Conservation (phyloP, 2,888 invertebrate genomes). For the Ellobium chinense region DNA sequence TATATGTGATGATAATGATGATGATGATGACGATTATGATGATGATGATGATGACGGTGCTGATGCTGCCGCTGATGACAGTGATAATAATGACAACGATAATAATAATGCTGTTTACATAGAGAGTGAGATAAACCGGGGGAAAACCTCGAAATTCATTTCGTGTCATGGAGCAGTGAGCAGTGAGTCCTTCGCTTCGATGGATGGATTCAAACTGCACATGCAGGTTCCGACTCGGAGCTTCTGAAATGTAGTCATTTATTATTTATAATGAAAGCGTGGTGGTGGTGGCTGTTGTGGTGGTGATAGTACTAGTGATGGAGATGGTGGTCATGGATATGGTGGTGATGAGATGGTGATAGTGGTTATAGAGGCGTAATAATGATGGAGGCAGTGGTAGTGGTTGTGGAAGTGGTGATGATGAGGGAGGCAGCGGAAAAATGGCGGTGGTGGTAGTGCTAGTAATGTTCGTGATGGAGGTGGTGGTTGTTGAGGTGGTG, state of each 20-base stretch:
- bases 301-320: neutral
- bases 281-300: too few species aligned
- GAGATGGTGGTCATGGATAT: neutral
- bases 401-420: neutral
- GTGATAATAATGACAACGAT: neutral
- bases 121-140: neutral
- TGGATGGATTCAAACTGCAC: too few species aligned
- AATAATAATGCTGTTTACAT: neutral
- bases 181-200: too few species aligned
- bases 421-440: too few species aligned
- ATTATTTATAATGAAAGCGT: neutral
- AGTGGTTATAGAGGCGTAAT: too few species aligned
- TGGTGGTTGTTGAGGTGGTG: constrained; percentile 1
- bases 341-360: neutral
- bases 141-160: too few species aligned
- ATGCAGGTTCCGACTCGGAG: neutral
- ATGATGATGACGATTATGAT: neutral
- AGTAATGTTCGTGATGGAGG: too few species aligned
- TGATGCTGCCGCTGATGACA: neutral
- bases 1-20: neutral
- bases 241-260: neutral
- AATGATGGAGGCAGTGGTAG: too few species aligned
- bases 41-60: neutral
- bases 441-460: too few species aligned
- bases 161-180: too few species aligned